Percentiles rank a stretch among this genome's conserved stretches.
phyloP scores from a whole-genome alignment of 1,140 invertebrate genomes.

The Drosophila prosaltans region DNA sequence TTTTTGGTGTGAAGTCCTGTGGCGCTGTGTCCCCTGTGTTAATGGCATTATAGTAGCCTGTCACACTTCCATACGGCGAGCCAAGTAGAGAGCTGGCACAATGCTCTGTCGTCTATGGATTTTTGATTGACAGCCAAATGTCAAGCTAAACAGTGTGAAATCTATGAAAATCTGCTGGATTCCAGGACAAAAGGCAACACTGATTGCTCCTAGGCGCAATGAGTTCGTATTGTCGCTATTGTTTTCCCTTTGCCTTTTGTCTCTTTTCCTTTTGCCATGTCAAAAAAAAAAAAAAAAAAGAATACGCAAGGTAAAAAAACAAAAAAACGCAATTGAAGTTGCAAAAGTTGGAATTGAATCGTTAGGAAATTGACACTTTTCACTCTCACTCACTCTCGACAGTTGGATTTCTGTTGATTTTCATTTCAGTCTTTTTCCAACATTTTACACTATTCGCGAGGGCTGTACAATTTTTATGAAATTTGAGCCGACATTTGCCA shows the following conservation, averaged over 20 bases:
- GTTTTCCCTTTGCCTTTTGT: conserved; percentile 55
- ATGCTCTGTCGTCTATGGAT: conserved; percentile 41
- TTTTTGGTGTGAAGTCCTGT: conserved; percentile 70
- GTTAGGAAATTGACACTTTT: conserved; percentile 76
- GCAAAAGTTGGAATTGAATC: conserved; percentile 67
- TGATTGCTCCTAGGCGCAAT: conserved; percentile 70
- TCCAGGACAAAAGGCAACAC: conserved; percentile 63
- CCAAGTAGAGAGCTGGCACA: conserved; percentile 26
- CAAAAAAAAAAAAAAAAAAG: conserved; percentile 39
- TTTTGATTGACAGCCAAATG: conserved; percentile 77
- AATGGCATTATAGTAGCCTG: conserved; percentile 72
- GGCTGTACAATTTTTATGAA: conserved; percentile 39
- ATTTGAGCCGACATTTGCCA: conserved; percentile 38
- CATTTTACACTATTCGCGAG: not conserved
- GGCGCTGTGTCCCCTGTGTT: conserved; percentile 65
- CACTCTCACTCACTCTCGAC: not conserved
- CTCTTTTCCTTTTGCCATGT: conserved; percentile 37
- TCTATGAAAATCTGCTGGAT: conserved; percentile 31
- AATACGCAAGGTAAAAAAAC: conserved; percentile 13
- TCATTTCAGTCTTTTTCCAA: not conserved
- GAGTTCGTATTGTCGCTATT: conserved; percentile 66
- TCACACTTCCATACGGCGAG: conserved; percentile 45
- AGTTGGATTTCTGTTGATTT: not conserved
- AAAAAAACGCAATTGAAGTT: conserved; percentile 58
- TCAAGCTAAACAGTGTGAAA: conserved; percentile 80